Conservation (phyloP, 2,113 vertebrate species). For the Struthidea cinerea region DNA sequence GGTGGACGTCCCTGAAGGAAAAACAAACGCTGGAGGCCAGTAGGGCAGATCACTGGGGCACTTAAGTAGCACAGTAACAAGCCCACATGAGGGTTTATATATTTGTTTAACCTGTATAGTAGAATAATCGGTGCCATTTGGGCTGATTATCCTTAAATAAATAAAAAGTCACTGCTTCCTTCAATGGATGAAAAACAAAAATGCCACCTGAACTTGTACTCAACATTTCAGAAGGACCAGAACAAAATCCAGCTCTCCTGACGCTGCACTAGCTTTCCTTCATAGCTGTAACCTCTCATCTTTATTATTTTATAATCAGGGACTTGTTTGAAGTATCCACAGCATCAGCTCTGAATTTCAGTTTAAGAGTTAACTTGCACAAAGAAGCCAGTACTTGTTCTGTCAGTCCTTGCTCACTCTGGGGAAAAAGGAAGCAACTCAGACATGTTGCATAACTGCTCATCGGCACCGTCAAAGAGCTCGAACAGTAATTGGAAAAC, state of each 20-base stretch:
- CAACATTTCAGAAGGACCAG: neutral
- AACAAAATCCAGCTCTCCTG: neutral
- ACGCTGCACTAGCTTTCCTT: neutral
- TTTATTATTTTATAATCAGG: neutral
- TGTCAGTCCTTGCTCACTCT: neutral
- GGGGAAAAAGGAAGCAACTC: slow-evolving; percentile 1
- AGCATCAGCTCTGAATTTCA: neutral
- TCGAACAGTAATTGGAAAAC: neutral
- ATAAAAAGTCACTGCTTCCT: neutral
- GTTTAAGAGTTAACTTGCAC: neutral
- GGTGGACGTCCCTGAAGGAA: neutral
- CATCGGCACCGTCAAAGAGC: neutral
- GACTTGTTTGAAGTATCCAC: neutral
- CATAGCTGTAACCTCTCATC: neutral
- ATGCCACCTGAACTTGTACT: neutral
- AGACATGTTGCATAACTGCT: slow-evolving; percentile 18
- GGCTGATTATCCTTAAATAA: neutral
- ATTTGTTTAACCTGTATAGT: neutral
- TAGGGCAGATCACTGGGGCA: neutral
- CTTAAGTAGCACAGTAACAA: neutral
- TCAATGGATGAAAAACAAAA: neutral
- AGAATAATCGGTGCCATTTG: neutral
- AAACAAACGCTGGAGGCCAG: neutral
- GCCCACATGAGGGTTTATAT: neutral
- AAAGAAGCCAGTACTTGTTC: neutral